A percentile compares a stretch with the other conserved stretches of the same genome.
Evolutionary conservation across 2,888 invertebrate genomes (phyloP).

Genomic region (Coleophora flavipennella): DNA sequence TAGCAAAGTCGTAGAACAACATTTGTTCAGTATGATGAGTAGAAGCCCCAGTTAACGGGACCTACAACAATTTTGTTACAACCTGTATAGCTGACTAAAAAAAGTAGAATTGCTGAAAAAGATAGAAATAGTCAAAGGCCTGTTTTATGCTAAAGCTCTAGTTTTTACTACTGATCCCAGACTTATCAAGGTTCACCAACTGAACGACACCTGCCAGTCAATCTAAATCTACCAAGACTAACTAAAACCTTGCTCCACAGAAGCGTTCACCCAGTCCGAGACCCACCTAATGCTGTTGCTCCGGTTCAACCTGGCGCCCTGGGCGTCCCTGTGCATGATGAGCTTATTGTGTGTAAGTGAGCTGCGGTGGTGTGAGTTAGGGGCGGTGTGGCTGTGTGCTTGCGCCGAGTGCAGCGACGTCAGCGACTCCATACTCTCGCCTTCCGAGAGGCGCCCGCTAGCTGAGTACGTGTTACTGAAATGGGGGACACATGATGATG

Average conservation of each 20-base stretch:
- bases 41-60: too few relatives aligned
- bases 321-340: constrained; percentile 73
- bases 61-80: too few relatives aligned
- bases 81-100: too few relatives aligned
- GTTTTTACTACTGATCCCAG: too few relatives aligned
- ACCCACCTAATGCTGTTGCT: constrained; percentile 94
- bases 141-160: too few relatives aligned
- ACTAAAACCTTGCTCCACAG: background rate
- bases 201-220: too few relatives aligned
- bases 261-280: constrained; percentile 5
- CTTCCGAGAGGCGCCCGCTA: constrained; percentile 86
- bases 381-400: constrained; percentile 79
- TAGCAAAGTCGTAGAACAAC: too few relatives aligned
- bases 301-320: constrained; percentile 81
- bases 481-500: constrained; percentile 51
- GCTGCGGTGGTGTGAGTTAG: constrained; percentile 77
- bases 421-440: constrained; percentile 89
- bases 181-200: too few relatives aligned
- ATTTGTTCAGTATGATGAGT: too few relatives aligned
- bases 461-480: constrained; percentile 81
- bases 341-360: constrained; percentile 76
- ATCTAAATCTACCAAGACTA: too few relatives aligned
- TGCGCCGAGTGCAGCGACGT: constrained; percentile 87
- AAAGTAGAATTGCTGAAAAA: too few relatives aligned
- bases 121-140: too few relatives aligned